A percentile compares a stretch with the other conserved stretches of the same genome.
Conservation (phyloP, 2,888 invertebrate genomes). For the Hyalella azteca region DNA sequence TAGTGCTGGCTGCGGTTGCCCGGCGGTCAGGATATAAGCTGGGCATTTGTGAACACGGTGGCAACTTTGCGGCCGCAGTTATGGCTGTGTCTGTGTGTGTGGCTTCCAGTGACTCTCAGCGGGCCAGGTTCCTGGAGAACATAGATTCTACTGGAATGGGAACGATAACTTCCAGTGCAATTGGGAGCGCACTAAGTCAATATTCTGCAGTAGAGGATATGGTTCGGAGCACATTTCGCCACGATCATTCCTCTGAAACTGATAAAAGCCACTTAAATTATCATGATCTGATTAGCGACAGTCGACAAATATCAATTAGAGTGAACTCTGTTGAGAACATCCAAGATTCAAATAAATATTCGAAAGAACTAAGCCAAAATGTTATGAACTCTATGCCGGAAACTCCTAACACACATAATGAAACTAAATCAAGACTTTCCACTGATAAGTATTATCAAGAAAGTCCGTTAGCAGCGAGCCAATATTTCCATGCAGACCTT, state of each 20-base stretch:
- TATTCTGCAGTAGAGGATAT: neutral
- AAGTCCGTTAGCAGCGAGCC: no score
- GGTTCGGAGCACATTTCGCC: no score
- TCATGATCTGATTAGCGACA: no score
- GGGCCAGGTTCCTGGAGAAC: no score
- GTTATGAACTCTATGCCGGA: neutral
- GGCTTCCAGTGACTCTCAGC: no score
- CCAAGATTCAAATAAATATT: no score
- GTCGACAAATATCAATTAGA: no score
- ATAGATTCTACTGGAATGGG: no score
- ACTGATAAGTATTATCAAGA: neutral
- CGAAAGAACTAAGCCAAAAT: no score
- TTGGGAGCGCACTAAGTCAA: neutral
- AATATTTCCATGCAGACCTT: no score
- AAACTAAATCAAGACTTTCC: neutral
- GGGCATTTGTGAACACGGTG: conserved; percentile 1
- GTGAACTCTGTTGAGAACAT: no score
- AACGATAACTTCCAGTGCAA: no score
- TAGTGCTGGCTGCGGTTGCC: neutral
- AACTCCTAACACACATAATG: neutral
- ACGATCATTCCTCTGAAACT: neutral
- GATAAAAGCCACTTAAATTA: neutral
- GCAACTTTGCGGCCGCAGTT: conserved; percentile 22
- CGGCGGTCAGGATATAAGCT: conserved; percentile 22
- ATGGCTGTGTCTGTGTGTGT: conserved; percentile 34